These are phyloP conservation scores for Lagopus leucura DNA, from an alignment of 2,113 vertebrate species.

Conservation along the genomic window DNA sequence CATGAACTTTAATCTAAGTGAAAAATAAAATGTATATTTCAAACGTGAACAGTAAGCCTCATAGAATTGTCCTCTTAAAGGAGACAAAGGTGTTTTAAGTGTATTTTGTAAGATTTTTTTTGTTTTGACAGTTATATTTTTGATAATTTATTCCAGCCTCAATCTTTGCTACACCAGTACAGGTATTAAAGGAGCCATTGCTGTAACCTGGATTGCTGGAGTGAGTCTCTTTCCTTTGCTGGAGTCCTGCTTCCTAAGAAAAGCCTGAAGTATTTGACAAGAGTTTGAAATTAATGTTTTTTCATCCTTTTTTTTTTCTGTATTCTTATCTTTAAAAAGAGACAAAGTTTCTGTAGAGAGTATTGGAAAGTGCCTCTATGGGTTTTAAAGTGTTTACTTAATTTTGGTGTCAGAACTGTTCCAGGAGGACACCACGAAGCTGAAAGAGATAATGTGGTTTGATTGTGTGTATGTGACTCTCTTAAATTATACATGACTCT, in stretches of 20 bases:
- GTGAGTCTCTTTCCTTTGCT: neutral
- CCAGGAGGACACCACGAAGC: neutral
- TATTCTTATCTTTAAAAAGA: neutral
- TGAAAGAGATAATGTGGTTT: neutral
- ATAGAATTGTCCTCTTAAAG: neutral
- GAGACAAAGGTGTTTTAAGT: neutral
- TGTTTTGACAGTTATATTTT: neutral
- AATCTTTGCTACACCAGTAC: accelerated
- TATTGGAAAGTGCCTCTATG: neutral
- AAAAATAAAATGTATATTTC: neutral
- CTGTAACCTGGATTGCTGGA: neutral
- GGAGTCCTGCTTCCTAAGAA: neutral
- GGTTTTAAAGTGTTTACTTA: neutral
- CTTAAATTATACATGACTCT: neutral
- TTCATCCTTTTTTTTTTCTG: neutral
- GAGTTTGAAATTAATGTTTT: neutral
- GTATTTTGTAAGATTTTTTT: neutral
- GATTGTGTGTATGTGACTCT: neutral
- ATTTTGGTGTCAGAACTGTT: neutral
- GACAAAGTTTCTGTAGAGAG: neutral
- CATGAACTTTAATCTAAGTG: neutral
- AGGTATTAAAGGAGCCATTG: neutral
- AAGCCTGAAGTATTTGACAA: neutral
- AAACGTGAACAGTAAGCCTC: neutral
- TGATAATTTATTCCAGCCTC: neutral